Percentiles rank a stretch among this genome's conserved stretches.
Evolutionary conservation across 2,888 invertebrate species (phyloP).

Genomic region (Temnothorax unifasciatus): DNA sequence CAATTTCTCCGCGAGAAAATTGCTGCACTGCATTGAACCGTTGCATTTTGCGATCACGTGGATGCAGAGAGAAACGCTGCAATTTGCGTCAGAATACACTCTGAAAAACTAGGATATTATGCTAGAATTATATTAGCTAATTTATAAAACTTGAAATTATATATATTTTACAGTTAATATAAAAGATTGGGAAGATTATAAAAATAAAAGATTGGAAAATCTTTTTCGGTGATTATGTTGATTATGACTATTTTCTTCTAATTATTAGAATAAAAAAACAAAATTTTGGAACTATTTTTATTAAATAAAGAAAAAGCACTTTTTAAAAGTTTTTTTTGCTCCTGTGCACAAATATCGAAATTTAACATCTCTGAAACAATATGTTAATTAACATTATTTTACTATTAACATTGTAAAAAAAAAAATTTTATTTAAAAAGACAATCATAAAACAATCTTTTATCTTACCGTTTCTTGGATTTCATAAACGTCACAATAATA

Average conservation of each 20-base stretch:
- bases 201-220: neutral
- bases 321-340: neutral
- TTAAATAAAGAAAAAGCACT: neutral
- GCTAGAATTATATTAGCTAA: neutral
- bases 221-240: neutral
- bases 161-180: neutral
- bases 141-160: neutral
- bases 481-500: slow-evolving; percentile 2
- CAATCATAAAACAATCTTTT: neutral
- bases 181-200: neutral
- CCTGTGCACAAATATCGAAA: neutral
- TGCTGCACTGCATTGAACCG: slow-evolving; percentile 37
- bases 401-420: neutral
- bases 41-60: neutral
- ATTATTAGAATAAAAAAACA: neutral
- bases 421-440: neutral
- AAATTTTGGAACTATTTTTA: neutral
- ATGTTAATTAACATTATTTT: neutral
- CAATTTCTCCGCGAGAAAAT: slow-evolving; percentile 69
- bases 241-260: neutral
- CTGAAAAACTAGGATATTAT: neutral
- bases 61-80: slow-evolving; percentile 6
- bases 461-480: neutral
- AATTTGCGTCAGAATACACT: neutral
- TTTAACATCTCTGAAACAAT: neutral